These are phyloP conservation scores for Hyperoplus immaculatus DNA, from an alignment of 2,797 vertebrate species.

Conservation along the genomic window DNA sequence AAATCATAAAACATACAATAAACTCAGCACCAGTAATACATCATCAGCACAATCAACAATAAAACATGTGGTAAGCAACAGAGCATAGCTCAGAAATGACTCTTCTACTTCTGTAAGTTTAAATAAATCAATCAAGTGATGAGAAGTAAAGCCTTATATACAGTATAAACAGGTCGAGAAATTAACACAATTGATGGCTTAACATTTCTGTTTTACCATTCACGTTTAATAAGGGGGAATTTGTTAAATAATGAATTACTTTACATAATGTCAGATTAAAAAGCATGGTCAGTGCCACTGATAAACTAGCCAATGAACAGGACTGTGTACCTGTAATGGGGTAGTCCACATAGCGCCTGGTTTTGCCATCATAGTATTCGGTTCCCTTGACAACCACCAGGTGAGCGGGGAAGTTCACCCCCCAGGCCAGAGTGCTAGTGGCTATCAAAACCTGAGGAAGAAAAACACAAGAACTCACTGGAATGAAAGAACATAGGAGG, in stretches of 20 bases:
- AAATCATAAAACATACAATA: no score
- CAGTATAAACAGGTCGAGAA: background rate
- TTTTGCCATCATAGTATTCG: conserved; percentile 97
- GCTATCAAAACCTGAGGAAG: conserved; percentile 93
- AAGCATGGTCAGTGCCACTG: background rate
- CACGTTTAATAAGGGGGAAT: background rate
- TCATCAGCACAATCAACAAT: no score
- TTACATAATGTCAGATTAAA: background rate
- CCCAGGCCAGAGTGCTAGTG: conserved; percentile 98
- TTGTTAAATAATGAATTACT: background rate
- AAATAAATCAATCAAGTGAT: background rate
- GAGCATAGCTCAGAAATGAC: no score
- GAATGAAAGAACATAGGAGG: background rate
- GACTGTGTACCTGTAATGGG: conserved; percentile 93
- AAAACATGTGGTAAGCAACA: no score
- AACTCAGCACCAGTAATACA: no score
- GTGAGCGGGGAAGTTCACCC: conserved; percentile 98
- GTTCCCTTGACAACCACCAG: conserved; percentile 98
- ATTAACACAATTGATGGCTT: background rate
- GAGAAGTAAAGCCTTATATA: background rate
- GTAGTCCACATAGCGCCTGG: conserved; percentile 96
- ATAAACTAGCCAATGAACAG: background rate
- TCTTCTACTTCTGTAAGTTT: background rate
- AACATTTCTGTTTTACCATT: background rate
- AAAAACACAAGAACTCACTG: background rate